Conservation (phyloP, 2,113 vertebrate genomes). For the Tragelaphus imberbis region DNA sequence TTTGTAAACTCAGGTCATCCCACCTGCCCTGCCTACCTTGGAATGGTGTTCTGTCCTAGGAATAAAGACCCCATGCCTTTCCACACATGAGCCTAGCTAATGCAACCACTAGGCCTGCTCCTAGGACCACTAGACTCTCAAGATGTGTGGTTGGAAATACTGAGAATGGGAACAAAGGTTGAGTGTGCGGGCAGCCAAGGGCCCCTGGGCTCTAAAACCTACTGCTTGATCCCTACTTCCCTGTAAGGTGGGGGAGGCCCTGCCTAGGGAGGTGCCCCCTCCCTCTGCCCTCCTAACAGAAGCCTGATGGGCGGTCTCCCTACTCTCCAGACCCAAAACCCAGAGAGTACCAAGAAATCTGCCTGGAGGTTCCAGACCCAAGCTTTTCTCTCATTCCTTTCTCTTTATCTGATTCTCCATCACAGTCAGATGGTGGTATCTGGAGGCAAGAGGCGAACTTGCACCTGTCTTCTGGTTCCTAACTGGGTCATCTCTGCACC, state of each 20-base stretch:
- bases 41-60: background rate
- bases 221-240: background rate
- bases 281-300: background rate
- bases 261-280: background rate
- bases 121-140: background rate
- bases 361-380: background rate
- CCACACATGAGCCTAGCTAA: background rate
- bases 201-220: background rate
- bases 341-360: background rate
- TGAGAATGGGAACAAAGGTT: background rate
- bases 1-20: background rate
- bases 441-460: background rate
- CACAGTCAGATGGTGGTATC: background rate
- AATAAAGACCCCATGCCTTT: background rate
- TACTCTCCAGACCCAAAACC: background rate
- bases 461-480: background rate
- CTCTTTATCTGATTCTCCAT: background rate
- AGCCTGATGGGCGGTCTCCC: background rate
- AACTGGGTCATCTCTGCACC: background rate
- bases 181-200: background rate
- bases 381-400: background rate
- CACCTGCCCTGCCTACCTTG: background rate
- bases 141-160: background rate
- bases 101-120: background rate
- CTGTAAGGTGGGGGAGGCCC: background rate